phyloP scores from a whole-genome alignment of 2,888 invertebrate genomes.

The Acleris cristana region DNA sequence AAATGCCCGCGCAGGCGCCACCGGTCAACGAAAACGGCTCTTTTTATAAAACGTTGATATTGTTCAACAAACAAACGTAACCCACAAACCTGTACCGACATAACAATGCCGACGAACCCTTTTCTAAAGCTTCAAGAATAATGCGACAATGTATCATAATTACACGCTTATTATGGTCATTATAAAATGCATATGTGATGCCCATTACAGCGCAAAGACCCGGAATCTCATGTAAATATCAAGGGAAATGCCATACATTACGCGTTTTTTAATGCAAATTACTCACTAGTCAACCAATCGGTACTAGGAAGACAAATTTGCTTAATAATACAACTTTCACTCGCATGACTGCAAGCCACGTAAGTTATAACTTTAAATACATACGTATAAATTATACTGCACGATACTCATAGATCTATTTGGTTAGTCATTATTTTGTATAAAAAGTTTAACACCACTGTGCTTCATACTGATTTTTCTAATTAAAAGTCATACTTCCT shows the following conservation, averaged over 20 bases:
- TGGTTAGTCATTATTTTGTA: background rate
- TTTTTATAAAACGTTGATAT: conserved; percentile 68
- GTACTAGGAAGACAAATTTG: conserved; percentile 47
- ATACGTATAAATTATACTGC: conserved; percentile 3
- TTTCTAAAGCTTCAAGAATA: conserved; percentile 44
- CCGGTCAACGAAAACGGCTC: conserved; percentile 63
- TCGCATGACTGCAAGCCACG: conserved; percentile 35
- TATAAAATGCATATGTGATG: conserved; percentile 20
- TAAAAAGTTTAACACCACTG: no score
- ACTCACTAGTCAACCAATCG: conserved; percentile 40
- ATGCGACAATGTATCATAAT: conserved; percentile 23
- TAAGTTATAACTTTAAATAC: background rate
- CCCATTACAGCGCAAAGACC: conserved; percentile 20
- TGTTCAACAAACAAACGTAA: conserved; percentile 68
- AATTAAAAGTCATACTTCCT: no score
- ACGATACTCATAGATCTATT: background rate
- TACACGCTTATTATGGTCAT: conserved; percentile 29
- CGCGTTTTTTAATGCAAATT: conserved; percentile 36
- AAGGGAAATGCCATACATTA: conserved; percentile 31
- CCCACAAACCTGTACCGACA: conserved; percentile 59
- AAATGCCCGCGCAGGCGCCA: conserved; percentile 59
- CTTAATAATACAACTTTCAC: conserved; percentile 62
- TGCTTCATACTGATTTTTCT: no score
- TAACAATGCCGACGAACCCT: conserved; percentile 69
- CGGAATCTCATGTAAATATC: conserved; percentile 33